Evolutionary conservation across 1,140 invertebrate species (phyloP).

Genomic region (Vanessa atalanta): DNA sequence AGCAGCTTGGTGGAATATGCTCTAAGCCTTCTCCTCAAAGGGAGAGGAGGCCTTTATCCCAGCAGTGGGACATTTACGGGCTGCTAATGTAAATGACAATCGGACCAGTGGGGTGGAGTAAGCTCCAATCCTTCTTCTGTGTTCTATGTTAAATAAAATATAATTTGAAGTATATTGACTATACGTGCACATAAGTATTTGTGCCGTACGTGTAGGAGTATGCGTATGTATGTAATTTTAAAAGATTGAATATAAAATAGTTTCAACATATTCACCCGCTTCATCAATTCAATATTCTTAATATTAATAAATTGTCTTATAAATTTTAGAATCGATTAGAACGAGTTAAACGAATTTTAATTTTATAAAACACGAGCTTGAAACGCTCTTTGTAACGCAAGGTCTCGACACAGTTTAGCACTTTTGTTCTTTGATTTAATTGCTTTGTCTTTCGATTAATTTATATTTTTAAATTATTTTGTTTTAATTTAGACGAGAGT

Average conservation of each 20-base stretch:
- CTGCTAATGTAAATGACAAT: no score
- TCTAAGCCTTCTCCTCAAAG: no score
- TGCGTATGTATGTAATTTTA: not conserved
- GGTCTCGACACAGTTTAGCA: slow-evolving; percentile 37
- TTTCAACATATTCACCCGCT: not conserved
- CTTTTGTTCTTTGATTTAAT: slow-evolving; percentile 36
- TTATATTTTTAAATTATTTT: slow-evolving; percentile 10
- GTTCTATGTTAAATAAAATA: no score
- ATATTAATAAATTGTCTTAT: slow-evolving; percentile 16
- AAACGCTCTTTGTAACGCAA: slow-evolving; percentile 36
- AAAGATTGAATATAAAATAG: not conserved
- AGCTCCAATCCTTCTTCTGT: no score
- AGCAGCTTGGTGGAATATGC: no score
- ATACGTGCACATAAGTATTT: no score
- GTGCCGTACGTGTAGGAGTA: no score
- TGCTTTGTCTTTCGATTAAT: slow-evolving; percentile 23
- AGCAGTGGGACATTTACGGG: no score
- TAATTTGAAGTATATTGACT: no score
- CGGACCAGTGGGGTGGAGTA: no score
- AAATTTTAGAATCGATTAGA: slow-evolving; percentile 35
- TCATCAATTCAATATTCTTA: slow-evolving; percentile 13
- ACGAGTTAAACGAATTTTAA: slow-evolving; percentile 37
- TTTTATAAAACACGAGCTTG: slow-evolving; percentile 36
- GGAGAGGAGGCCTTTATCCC: no score
- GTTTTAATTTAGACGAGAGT: no score